Conservation (phyloP, 2,797 vertebrate genomes). For the Characodon lateralis region DNA sequence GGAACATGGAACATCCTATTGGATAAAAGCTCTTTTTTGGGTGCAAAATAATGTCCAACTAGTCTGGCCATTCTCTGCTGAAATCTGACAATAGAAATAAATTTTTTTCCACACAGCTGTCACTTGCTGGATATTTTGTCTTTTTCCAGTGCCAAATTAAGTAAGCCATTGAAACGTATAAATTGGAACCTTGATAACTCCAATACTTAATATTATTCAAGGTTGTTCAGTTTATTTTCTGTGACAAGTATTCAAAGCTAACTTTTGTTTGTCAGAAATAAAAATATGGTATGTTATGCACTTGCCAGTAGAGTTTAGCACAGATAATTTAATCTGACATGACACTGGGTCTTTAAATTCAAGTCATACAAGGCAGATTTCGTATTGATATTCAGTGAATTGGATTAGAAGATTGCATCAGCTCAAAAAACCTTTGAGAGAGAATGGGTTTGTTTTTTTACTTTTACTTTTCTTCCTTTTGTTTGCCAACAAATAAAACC, state of each 20-base stretch:
- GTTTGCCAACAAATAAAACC: constrained; percentile 14
- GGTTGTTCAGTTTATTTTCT: background rate
- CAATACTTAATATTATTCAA: background rate
- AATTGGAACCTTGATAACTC: background rate
- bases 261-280: background rate
- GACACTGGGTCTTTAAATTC: background rate
- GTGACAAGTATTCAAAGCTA: background rate
- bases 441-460: background rate
- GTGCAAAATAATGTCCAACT: background rate
- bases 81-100: background rate
- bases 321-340: background rate
- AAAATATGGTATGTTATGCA: background rate
- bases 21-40: background rate
- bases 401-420: background rate
- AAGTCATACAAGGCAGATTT: background rate
- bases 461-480: constrained; percentile 17
- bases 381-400: background rate
- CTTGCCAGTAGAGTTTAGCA: background rate
- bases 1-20: background rate
- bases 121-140: background rate
- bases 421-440: background rate
- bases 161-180: background rate
- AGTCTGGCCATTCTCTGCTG: background rate
- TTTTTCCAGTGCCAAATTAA: background rate
- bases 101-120: background rate